Conservation (phyloP, 2,113 vertebrate species). For the Hippocampus comes region DNA sequence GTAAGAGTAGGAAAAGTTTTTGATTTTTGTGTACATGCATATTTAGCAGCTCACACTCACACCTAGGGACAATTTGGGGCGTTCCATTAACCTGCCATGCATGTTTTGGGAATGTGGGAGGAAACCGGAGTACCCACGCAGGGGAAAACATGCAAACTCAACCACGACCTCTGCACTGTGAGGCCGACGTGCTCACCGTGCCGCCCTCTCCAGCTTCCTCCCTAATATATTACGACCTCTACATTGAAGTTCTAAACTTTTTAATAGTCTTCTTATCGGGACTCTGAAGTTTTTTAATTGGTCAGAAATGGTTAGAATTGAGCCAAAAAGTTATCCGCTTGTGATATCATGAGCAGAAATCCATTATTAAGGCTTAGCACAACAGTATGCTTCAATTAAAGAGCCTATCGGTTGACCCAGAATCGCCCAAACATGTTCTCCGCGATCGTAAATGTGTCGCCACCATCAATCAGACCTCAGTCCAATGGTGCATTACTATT, state of each 20-base stretch:
- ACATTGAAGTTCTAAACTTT: background rate
- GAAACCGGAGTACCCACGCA: too few relatives aligned
- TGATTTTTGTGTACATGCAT: background rate
- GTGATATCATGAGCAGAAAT: background rate
- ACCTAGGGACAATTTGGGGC: too few relatives aligned
- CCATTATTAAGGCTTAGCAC: background rate
- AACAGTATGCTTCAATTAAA: background rate
- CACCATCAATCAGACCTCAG: background rate
- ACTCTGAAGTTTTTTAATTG: background rate
- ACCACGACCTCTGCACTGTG: too few relatives aligned
- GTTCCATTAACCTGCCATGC: too few relatives aligned
- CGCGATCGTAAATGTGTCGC: background rate
- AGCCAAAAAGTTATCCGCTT: background rate
- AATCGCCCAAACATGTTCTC: background rate
- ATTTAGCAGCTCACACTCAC: background rate
- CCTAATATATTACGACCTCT: background rate
- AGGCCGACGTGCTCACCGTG: too few relatives aligned
- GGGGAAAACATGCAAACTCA: too few relatives aligned
- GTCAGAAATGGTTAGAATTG: background rate
- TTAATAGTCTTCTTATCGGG: background rate
- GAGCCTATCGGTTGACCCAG: background rate
- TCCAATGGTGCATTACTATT: background rate
- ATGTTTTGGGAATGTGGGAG: too few relatives aligned
- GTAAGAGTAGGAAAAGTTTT: background rate
- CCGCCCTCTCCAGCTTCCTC: background rate